Base-by-base conservation (phyloP, 1,140 invertebrate genomes). In the honey bee (Apis mellifera) region DNA sequence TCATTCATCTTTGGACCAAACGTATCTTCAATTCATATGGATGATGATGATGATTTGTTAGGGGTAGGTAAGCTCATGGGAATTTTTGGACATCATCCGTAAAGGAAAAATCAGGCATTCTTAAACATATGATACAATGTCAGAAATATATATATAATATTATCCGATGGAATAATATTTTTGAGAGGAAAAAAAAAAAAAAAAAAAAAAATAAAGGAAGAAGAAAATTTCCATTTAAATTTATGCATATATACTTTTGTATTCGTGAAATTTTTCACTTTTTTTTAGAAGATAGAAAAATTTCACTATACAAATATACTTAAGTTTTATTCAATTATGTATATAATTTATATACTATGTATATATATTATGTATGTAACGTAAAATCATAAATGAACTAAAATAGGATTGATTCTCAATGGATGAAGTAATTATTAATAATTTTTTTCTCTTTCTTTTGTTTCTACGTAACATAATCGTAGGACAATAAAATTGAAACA, bases 71-170 rank as follows among this genome's bases (percentile, higher is more conserved):
- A 17, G 32, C 42, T 59, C 50, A 57, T 12, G 19, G 9, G 15
- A 62, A 15, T 12, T 13, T n/a, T 26, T 62, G 52, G 23, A 23
- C 13, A 12, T 83, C 32, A 2, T 83, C 54, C 19, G 50, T 71
- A 62, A 85, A 79, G 26, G 66, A 76, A 55, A 83, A 76, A n/a
- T 83, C 80, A 8, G 80, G 23, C 8, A 62, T 72, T 32, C 76
- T 83, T 86, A 64, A 87, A 87, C 55, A 82, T 70, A 77, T 9
- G 70, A 42, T 54, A 54, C 9, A 69, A 69, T 50, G 15, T 42
- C 0, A 0, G 13, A 72, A 72, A 54, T 32, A n/a, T n/a, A n/a
- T n/a, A n/a, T n/a, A 52, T 52, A 32, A 64, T 32, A 7, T n/a
- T 54, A 26, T 78, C 5, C 48, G 12, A 42, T 65, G 48, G 3